Conservation (phyloP, 2,888 invertebrate species). For the Nineta flava region DNA sequence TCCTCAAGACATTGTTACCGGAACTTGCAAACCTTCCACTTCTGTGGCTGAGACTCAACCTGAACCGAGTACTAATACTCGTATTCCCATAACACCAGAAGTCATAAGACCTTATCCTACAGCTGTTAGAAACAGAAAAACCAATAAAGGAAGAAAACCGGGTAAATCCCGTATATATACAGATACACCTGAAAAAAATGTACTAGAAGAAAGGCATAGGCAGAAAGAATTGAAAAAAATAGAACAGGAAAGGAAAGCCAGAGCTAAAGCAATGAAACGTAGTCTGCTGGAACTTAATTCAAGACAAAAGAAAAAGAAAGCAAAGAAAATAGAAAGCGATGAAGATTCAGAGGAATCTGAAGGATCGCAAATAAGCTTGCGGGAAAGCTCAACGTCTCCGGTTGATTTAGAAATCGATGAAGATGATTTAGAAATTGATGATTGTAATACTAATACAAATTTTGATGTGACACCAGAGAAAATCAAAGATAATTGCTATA, state of each 20-base stretch:
- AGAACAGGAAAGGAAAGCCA: slow-evolving; percentile 2
- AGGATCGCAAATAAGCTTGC: slow-evolving; percentile 6
- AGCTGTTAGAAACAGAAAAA: neutral
- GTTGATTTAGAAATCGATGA: slow-evolving; percentile 5
- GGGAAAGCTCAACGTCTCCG: slow-evolving; percentile 9
- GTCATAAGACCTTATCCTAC: neutral
- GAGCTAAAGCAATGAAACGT: slow-evolving; percentile 8
- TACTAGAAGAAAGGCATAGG: neutral
- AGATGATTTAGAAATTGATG: neutral
- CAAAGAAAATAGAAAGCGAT: slow-evolving; percentile 8
- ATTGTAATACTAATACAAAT: neutral
- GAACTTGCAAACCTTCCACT: neutral
- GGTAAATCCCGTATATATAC: slow-evolving; percentile 11
- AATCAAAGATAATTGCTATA: too few species aligned
- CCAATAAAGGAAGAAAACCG: slow-evolving; percentile 2
- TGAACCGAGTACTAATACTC: neutral
- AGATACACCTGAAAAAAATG: slow-evolving; percentile 13
- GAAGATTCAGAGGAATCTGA: slow-evolving; percentile 10
- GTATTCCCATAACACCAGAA: neutral
- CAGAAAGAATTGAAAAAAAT: slow-evolving; percentile 2
- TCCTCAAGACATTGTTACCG: neutral
- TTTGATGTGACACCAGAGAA: slow-evolving; percentile 3
- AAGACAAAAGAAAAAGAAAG: slow-evolving; percentile 8
- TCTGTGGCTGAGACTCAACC: neutral
- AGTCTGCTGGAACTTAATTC: slow-evolving; percentile 10